Conservation (phyloP, 2,888 invertebrate genomes). For the Melieria crassipennis region DNA sequence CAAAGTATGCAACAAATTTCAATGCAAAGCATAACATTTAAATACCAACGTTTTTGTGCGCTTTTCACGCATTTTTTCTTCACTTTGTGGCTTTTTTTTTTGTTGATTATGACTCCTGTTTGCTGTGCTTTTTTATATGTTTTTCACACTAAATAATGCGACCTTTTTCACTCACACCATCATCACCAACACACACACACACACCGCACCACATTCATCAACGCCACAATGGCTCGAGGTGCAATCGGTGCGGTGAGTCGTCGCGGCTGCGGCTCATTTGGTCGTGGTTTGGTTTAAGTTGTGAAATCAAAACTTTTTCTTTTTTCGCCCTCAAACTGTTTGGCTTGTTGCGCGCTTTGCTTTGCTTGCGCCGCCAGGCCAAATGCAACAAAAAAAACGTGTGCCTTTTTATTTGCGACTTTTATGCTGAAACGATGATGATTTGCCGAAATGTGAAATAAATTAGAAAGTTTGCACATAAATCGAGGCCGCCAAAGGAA, state of each 20-base stretch:
- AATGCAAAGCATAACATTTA: no score
- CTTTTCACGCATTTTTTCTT: no score
- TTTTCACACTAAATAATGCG: not conserved
- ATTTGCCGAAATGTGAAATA: conserved; percentile 1
- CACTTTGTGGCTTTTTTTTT: no score
- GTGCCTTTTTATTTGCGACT: not conserved
- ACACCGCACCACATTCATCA: no score
- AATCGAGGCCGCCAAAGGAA: not conserved
- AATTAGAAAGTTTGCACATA: not conserved
- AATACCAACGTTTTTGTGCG: no score
- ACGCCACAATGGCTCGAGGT: no score
- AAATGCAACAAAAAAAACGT: not conserved
- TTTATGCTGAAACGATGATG: conserved; percentile 1
- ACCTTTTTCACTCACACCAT: not conserved
- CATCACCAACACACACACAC: not conserved
- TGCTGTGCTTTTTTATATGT: not conserved
- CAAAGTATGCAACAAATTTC: no score
- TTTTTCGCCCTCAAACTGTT: not conserved
- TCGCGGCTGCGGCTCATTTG: not conserved
- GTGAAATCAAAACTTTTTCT: not conserved
- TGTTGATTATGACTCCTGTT: not conserved
- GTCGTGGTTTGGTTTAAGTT: not conserved
- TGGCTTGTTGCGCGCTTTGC: no score
- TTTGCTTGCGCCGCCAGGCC: no score
- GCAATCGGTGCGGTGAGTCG: no score